Base-by-base conservation (phyloP, 1,140 invertebrate genomes). In the Drosophila sucinea region DNA sequence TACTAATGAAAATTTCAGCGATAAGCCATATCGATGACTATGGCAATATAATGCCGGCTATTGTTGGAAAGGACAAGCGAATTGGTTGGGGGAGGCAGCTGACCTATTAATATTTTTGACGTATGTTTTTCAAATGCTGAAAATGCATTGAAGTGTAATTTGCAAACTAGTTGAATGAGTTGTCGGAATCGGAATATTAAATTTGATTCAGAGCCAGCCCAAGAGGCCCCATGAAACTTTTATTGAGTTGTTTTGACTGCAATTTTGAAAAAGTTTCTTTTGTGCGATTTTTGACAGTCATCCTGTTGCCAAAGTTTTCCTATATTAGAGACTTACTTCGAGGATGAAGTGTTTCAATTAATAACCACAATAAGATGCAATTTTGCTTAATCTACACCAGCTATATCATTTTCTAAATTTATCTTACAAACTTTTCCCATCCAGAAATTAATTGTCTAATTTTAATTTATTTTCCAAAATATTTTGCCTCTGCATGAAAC, bases 41-140 rank as follows among this genome's bases (percentile, higher is more conserved):
- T 60, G 63, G 55, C 66, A 64, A 51, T 66, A 86, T 63, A 67
- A 72, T 72, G 57, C 57, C 69, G 57, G 67, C 58, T 60, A 62
- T 61, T 69, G 62, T 41, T 8, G 41, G 40, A 56, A 29, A 54
- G 51, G 58, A 40, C 38, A 51, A 29, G 30, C 66, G 61, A 66
- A 82, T 64, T 40, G 8, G 27, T 4, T 7, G 25, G 23, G 60
- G 4, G 4, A 23, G 35, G 29, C 17, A 68, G 79, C 62, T 87
- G 76, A 86, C 82, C 82, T 79, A 87, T 86, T 86, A 87, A 86
- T 69, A 51, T 27, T 86, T 81, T 63, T 57, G 70, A 79, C 82
- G 66, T 81, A 11, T 40, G 57, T 33, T 63, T 70, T 77, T 71
- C 54, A 65, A 71, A 44, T 56, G 41, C 25, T 17, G 17, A 25